Percentiles rank a stretch among this genome's conserved stretches.
phyloP scores from a whole-genome alignment of 2,888 invertebrate genomes.

The Amblyjoppa proteus region DNA sequence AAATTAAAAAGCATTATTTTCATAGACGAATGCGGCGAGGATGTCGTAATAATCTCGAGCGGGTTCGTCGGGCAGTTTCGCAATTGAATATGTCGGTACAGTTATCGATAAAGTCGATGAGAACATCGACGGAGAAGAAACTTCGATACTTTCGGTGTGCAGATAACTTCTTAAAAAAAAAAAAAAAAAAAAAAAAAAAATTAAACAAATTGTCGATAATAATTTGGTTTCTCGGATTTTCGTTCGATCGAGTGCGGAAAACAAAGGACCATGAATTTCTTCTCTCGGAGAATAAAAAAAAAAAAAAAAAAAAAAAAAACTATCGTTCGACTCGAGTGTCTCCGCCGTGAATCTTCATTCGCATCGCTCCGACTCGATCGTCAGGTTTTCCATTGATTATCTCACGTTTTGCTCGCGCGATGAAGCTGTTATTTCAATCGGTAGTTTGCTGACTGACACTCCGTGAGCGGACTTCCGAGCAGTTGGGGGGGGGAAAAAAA shows the following conservation, averaged over 20 bases:
- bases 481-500: background rate
- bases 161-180: background rate
- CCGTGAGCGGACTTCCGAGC: background rate
- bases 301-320: background rate
- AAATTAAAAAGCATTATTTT: background rate
- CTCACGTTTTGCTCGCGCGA: background rate
- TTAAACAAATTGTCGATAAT: background rate
- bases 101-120: background rate
- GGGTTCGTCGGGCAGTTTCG: background rate
- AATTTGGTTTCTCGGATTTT: background rate
- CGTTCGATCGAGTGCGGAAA: background rate
- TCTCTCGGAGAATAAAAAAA: background rate
- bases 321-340: background rate
- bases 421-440: slow-evolving; percentile 13
- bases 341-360: background rate
- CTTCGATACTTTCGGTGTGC: background rate
- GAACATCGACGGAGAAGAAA: background rate
- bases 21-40: background rate
- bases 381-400: slow-evolving; percentile 8
- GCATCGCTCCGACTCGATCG: background rate
- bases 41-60: background rate
- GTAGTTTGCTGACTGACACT: slow-evolving; percentile 15
- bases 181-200: background rate
- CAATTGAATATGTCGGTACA: background rate
- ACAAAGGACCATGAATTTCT: background rate